phyloP scores from a whole-genome alignment of 2,113 vertebrate species.

The Cololabis saira region DNA sequence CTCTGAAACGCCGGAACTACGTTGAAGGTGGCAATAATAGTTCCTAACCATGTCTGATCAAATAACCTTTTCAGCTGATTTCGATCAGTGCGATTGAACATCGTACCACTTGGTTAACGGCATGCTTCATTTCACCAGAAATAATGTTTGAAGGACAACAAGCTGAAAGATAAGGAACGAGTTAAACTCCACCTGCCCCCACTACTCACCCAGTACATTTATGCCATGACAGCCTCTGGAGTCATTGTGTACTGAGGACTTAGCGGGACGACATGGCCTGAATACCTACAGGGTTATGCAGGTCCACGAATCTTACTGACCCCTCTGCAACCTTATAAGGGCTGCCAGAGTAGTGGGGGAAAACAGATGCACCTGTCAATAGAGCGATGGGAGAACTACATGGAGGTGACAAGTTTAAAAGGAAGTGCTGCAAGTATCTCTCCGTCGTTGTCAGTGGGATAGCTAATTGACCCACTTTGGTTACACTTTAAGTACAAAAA shows the following conservation, averaged over 20 bases:
- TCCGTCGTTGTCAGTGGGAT: conserved; percentile 55
- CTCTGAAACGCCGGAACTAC: conserved; percentile 27
- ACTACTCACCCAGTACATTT: conserved; percentile 69
- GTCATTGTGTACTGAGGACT: conserved; percentile 75
- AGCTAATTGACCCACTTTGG: conserved; percentile 22
- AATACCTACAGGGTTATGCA: conserved; percentile 73
- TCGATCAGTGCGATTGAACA: not conserved
- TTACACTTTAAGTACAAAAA: conserved; percentile 19
- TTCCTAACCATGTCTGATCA: conserved; percentile 1
- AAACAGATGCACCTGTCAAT: conserved; percentile 82
- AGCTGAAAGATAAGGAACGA: conserved; percentile 48
- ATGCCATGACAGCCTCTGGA: conserved; percentile 69
- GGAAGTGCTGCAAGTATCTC: conserved; percentile 68
- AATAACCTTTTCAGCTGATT: not conserved
- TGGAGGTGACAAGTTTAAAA: conserved; percentile 60
- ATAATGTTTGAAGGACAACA: conserved; percentile 1
- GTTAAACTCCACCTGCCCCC: conserved; percentile 77
- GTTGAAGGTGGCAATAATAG: not conserved
- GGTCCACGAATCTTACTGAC: conserved; percentile 71
- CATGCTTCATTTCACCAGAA: conserved; percentile 6
- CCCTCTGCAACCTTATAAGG: conserved; percentile 73
- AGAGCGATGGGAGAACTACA: conserved; percentile 56
- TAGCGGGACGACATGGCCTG: conserved; percentile 68
- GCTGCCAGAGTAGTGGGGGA: conserved; percentile 48
- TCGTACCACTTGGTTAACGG: not conserved